A percentile compares a stretch with the other conserved stretches of the same genome.
Conservation (phyloP, 2,888 invertebrate species). For the Diogma glabrata region DNA sequence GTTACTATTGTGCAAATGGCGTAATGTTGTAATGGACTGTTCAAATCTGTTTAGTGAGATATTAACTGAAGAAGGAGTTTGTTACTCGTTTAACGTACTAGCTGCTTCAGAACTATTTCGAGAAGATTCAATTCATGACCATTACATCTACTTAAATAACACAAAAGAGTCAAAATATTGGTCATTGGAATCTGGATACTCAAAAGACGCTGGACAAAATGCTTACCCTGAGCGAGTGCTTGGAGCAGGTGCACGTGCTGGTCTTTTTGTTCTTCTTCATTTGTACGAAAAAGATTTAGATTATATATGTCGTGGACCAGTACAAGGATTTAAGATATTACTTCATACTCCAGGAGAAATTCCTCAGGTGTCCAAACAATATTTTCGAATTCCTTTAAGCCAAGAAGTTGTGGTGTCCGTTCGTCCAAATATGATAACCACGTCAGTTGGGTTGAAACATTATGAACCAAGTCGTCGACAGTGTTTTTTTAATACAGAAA, state of each 20-base stretch:
- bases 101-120: conserved; percentile 44
- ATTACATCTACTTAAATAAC: conserved; percentile 23
- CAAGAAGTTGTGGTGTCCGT: conserved; percentile 60
- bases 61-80: conserved; percentile 58
- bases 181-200: conserved; percentile 54
- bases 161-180: conserved; percentile 38
- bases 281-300: conserved; percentile 50
- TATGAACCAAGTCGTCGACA: conserved; percentile 48
- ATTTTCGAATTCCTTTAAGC: conserved; percentile 55
- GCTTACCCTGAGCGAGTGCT: conserved; percentile 57
- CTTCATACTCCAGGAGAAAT: conserved; percentile 53
- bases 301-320: conserved; percentile 57
- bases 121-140: conserved; percentile 33
- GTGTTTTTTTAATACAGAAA: conserved; percentile 50
- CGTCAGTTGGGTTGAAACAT: conserved; percentile 49
- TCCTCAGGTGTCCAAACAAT: conserved; percentile 52
- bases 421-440: conserved; percentile 65
- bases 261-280: conserved; percentile 48
- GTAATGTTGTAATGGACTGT: conserved; percentile 39
- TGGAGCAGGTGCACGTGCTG: conserved; percentile 54
- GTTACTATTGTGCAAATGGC: conserved; percentile 48
- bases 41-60: conserved; percentile 48
- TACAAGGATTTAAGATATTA: conserved; percentile 49
- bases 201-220: conserved; percentile 39
- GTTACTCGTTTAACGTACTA: conserved; percentile 57